These are phyloP conservation scores for Tenodera sinensis DNA, from an alignment of 2,888 invertebrate genomes.

Conservation along the genomic window DNA sequence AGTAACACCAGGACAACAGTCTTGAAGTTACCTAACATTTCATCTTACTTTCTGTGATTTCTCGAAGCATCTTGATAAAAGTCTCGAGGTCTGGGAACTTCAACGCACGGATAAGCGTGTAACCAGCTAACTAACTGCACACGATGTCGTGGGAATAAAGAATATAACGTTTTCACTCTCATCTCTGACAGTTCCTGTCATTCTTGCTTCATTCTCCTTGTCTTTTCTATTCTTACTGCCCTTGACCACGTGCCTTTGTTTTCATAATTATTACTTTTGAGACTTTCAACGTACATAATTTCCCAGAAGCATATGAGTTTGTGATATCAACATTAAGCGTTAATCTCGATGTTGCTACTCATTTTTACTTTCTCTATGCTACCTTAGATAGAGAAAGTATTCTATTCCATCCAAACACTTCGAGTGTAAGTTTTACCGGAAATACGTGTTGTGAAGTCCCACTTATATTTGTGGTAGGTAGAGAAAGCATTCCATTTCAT, in stretches of 20 bases:
- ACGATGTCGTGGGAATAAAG: background rate
- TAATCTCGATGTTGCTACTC: no score
- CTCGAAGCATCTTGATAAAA: background rate
- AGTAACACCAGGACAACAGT: background rate
- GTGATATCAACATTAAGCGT: no score
- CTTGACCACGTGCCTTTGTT: background rate
- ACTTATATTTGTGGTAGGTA: no score
- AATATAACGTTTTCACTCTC: background rate
- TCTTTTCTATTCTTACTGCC: background rate
- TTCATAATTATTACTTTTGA: background rate
- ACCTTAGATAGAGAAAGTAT: no score
- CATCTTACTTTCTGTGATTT: background rate
- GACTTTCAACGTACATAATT: no score
- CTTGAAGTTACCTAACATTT: background rate
- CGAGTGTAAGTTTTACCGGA: no score
- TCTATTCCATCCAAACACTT: no score
- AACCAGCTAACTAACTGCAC: background rate
- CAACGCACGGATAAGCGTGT: background rate
- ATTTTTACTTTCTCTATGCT: no score
- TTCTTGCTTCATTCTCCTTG: background rate
- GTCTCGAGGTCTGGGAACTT: background rate
- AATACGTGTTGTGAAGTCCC: no score
- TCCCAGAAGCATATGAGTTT: no score
- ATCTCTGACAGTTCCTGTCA: background rate
- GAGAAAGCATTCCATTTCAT: no score